Evolutionary conservation across 2,888 invertebrate genomes (phyloP).

Genomic region (Steinernema carpocapsae): DNA sequence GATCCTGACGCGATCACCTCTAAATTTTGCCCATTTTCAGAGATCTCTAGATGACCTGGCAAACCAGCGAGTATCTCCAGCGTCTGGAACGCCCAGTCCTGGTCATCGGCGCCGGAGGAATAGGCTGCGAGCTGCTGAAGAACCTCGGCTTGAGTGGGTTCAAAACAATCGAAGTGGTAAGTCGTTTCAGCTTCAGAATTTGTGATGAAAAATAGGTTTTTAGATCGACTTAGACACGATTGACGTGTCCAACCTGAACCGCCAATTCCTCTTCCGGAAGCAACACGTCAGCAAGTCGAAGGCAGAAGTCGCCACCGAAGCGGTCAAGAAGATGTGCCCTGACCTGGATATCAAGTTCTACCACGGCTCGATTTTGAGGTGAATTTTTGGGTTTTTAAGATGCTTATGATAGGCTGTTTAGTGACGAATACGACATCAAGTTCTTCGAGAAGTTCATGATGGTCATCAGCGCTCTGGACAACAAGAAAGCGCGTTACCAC

Average conservation of each 20-base stretch:
- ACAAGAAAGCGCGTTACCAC: constrained; percentile 90
- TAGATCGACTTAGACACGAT: constrained; percentile 99
- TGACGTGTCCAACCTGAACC: constrained; percentile 96
- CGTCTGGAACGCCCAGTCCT: constrained; percentile 59
- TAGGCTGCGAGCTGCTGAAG: constrained; percentile 97
- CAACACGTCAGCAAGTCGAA: constrained; percentile 98
- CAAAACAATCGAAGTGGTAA: constrained; percentile 88
- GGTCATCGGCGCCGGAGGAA: constrained; percentile 89
- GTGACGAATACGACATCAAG: constrained; percentile 78
- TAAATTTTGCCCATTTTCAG: not conserved
- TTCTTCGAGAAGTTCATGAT: constrained; percentile 89
- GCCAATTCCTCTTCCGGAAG: constrained; percentile 97
- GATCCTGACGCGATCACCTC: too few relatives aligned
- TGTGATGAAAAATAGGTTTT: too few relatives aligned
- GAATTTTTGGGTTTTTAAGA: constrained; percentile 34
- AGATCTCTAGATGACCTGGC: not conserved
- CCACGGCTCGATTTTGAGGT: constrained; percentile 82
- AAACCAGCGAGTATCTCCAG: not conserved
- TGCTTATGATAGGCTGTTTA: constrained; percentile 44
- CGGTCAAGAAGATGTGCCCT: constrained; percentile 55
- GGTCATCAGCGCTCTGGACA: constrained; percentile 95
- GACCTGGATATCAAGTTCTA: constrained; percentile 74
- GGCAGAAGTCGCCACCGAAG: constrained; percentile 73
- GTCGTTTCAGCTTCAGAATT: too few relatives aligned
- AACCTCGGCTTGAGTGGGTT: constrained; percentile 94